Conservation (phyloP, 2,113 vertebrate genomes). For the Cyanistes caeruleus region DNA sequence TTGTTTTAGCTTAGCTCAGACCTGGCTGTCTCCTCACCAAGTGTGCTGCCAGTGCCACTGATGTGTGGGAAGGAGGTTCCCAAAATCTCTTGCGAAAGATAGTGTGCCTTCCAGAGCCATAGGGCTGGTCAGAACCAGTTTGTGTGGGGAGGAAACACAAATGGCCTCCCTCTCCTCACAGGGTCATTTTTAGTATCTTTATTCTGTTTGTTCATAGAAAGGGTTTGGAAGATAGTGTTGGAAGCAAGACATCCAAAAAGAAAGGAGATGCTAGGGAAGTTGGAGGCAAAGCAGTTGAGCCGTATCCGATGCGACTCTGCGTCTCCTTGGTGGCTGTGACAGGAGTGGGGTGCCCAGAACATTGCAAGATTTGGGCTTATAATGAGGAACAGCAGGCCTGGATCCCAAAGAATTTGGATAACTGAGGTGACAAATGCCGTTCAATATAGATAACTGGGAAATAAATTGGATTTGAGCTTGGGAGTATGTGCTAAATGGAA, state of each 20-base stretch:
- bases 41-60: not conserved
- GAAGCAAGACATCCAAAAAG: constrained; percentile 1
- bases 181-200: not conserved
- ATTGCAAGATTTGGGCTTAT: not conserved
- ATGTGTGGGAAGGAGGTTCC: not conserved
- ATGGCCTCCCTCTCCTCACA: not conserved
- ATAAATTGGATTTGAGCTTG: not conserved
- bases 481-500: not conserved
- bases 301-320: not conserved
- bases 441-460: constrained; percentile 42
- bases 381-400: constrained; percentile 19
- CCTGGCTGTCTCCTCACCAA: not conserved
- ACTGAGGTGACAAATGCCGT: constrained; percentile 23
- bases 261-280: not conserved
- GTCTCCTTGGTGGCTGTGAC: not conserved
- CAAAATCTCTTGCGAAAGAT: not conserved
- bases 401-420: constrained; percentile 27
- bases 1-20: not conserved
- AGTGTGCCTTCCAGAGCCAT: rapidly evolving
- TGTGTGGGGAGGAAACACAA: not conserved
- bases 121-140: not conserved
- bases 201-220: constrained; percentile 29
- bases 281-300: not conserved
- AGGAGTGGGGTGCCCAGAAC: not conserved
- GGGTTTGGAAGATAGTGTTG: not conserved